These are phyloP conservation scores for Pitangus sulphuratus DNA, from an alignment of 2,797 vertebrate species.

Conservation along the genomic window DNA sequence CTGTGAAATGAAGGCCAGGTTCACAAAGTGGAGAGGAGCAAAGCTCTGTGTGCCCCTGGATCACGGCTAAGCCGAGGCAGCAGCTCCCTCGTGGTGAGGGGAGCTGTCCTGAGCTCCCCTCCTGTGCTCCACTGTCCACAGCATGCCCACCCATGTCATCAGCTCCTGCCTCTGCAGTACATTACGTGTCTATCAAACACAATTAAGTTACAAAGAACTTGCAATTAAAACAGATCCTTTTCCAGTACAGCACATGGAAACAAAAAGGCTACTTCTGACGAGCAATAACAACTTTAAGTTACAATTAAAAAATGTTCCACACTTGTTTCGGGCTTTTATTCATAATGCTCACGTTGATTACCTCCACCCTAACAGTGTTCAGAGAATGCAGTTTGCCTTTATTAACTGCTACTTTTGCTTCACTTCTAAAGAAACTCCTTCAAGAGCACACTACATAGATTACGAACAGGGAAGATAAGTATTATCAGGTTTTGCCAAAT, in stretches of 20 bases:
- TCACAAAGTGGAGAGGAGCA: background rate
- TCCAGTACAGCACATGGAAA: background rate
- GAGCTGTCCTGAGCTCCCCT: background rate
- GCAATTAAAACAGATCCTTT: background rate
- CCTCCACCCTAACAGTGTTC: background rate
- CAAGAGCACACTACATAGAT: background rate
- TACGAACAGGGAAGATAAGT: background rate
- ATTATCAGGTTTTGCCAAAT: background rate
- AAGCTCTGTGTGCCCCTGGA: background rate
- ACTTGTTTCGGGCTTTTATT: background rate
- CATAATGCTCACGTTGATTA: background rate
- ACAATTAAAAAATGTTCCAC: background rate
- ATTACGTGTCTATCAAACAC: background rate
- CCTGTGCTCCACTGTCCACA: background rate
- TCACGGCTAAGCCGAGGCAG: background rate
- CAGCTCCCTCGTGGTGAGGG: background rate
- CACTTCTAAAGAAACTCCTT: background rate
- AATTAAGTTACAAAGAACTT: background rate
- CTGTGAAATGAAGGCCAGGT: background rate
- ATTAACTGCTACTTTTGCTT: background rate
- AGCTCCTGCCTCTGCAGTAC: background rate
- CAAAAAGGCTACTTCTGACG: background rate
- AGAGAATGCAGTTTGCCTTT: background rate
- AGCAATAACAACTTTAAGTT: background rate
- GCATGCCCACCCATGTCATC: no score